A percentile compares a stretch with the other conserved stretches of the same genome.
These are phyloP conservation scores for Onychomys torridus DNA, from an alignment of 2,797 vertebrate species.

Conservation along the genomic window DNA sequence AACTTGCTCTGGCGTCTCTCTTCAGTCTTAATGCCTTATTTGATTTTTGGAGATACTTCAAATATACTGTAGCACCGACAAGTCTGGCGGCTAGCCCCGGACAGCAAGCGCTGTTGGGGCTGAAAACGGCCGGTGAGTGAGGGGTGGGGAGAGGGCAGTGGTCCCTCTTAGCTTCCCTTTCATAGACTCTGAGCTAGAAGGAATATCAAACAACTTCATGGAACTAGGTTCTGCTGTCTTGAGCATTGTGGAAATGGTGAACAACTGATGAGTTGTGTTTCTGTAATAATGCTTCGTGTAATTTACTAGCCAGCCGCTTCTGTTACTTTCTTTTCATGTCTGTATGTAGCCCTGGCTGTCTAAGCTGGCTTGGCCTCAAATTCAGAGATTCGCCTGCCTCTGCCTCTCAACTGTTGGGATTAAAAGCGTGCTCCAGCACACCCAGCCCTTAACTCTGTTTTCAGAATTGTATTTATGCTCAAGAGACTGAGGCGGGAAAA, in stretches of 20 bases:
- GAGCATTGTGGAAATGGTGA: conserved; percentile 40
- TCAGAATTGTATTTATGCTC: background rate
- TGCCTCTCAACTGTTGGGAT: background rate
- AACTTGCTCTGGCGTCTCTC: conserved; percentile 92
- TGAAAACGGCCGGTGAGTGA: conserved; percentile 84
- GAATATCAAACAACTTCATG: conserved; percentile 7
- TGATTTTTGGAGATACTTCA: conserved; percentile 99
- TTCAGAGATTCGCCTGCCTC: background rate
- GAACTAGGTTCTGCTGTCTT: conserved; percentile 48
- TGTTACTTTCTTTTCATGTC: conserved; percentile 15
- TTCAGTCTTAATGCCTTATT: conserved; percentile 97
- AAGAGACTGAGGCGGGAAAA: background rate
- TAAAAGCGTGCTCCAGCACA: background rate
- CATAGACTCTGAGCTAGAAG: conserved; percentile 47
- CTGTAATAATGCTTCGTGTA: conserved; percentile 31
- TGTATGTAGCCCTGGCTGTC: background rate
- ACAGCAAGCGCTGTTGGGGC: conserved; percentile 93
- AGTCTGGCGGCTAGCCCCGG: conserved; percentile 90
- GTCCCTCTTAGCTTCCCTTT: conserved; percentile 47
- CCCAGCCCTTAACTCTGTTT: conserved; percentile 15
- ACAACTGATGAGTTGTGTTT: conserved; percentile 19
- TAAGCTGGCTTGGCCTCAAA: background rate
- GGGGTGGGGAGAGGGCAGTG: background rate
- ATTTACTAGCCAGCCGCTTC: conserved; percentile 29
- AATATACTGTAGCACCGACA: conserved; percentile 94